phyloP scores from a whole-genome alignment of 2,797 vertebrate species.

The Tangara arthus region DNA sequence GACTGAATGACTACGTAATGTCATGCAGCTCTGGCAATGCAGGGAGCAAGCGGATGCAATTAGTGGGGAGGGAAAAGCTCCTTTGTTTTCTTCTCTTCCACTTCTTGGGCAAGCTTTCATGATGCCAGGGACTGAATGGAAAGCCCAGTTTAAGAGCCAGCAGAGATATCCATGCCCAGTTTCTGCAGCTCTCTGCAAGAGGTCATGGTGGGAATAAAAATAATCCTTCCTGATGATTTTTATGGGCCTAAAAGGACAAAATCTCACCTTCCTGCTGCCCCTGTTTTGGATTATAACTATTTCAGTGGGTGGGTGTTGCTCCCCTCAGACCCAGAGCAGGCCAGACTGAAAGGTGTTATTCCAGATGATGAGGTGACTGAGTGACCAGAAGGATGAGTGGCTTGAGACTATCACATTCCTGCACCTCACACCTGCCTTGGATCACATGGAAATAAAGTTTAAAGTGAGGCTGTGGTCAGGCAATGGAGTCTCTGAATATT shows the following conservation, averaged over 20 bases:
- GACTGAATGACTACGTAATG: constrained; percentile 70
- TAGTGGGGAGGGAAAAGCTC: background rate
- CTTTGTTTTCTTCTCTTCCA: background rate
- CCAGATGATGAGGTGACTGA: background rate
- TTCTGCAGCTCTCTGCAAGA: background rate
- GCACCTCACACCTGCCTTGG: background rate
- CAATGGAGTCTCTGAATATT: background rate
- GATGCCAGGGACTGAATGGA: background rate
- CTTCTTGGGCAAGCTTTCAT: background rate
- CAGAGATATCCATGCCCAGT: background rate
- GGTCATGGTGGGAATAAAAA: background rate
- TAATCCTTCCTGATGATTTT: background rate
- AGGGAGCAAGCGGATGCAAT: background rate
- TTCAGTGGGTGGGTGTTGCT: background rate
- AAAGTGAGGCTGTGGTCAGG: background rate
- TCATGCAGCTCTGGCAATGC: background rate
- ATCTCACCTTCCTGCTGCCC: background rate
- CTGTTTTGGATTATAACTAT: background rate
- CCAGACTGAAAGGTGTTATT: background rate
- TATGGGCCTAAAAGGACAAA: background rate
- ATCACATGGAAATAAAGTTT: background rate
- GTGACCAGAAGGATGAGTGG: background rate
- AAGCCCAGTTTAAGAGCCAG: background rate
- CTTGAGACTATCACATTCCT: background rate
- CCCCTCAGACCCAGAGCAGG: background rate